Conservation (phyloP, 2,797 vertebrate species). For the Acanthornis magna region DNA sequence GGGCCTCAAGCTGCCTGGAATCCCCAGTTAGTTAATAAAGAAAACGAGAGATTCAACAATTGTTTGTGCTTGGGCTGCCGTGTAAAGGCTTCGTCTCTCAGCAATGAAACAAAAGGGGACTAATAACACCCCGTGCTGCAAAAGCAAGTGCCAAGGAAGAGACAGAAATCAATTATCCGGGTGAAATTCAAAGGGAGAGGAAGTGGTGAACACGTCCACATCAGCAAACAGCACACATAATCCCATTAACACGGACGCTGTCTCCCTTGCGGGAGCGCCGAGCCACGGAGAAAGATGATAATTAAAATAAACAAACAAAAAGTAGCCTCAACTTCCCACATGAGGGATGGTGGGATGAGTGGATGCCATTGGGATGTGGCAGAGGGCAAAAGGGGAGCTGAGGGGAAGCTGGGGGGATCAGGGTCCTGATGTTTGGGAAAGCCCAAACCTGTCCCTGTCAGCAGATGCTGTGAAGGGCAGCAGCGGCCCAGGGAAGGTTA, state of each 20-base stretch:
- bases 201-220: neutral
- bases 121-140: conserved; percentile 70
- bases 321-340: neutral
- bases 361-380: neutral
- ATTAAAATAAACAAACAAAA: conserved; percentile 76
- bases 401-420: neutral
- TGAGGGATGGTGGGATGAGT: neutral
- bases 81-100: conserved; percentile 74
- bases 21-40: conserved; percentile 74
- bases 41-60: conserved; percentile 74
- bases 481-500: neutral
- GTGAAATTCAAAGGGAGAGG: conserved; percentile 65
- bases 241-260: conserved; percentile 63
- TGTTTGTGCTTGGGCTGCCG: conserved; percentile 73
- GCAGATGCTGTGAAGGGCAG: neutral
- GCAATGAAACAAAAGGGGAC: conserved; percentile 74
- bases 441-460: neutral
- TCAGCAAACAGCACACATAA: conserved; percentile 65
- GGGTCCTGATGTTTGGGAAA: fast-evolving
- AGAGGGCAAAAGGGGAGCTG: neutral
- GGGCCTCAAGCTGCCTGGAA: conserved; percentile 57
- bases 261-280: conserved; percentile 23
- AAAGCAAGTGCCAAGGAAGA: conserved; percentile 73
- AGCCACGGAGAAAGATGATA: conserved; percentile 57
- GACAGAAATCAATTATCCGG: conserved; percentile 78